A percentile compares a stretch with the other conserved stretches of the same genome.
These are phyloP conservation scores for Pipistrellus nathusii DNA, from an alignment of 2,797 vertebrate species.

Conservation along the genomic window DNA sequence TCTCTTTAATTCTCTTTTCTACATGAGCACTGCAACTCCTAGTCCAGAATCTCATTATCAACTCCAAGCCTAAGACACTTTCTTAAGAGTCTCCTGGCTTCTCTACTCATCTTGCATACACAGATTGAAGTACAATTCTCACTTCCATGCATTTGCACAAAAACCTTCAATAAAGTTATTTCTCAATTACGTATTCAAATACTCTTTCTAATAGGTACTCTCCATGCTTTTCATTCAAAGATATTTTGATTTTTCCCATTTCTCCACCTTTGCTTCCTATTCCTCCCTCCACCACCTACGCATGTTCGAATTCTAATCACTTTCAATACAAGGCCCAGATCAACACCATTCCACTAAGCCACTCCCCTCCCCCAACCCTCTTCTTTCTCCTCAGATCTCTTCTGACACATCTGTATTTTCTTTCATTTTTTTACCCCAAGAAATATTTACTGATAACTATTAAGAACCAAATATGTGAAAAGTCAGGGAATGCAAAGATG, in stretches of 20 bases:
- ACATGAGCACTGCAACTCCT: background rate
- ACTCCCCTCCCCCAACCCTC: background rate
- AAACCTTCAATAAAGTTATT: background rate
- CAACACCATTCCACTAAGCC: background rate
- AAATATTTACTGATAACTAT: background rate
- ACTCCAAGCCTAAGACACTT: background rate
- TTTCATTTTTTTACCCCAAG: background rate
- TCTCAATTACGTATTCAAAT: background rate
- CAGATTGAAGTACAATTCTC: background rate
- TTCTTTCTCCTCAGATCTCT: background rate
- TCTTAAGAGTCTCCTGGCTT: background rate
- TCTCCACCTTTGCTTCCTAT: background rate
- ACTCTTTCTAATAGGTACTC: background rate
- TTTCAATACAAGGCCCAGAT: background rate
- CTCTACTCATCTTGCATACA: background rate
- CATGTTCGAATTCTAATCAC: background rate
- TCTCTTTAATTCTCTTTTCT: background rate
- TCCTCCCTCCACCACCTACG: background rate
- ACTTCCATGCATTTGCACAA: background rate
- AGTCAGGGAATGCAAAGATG: background rate
- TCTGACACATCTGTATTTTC: background rate
- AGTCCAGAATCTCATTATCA: background rate
- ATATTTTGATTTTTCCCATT: background rate
- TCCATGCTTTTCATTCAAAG: constrained; percentile 13
- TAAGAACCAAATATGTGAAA: background rate